Evolutionary conservation across 2,888 invertebrate genomes (phyloP).

Genomic region (Lithosia quadra): DNA sequence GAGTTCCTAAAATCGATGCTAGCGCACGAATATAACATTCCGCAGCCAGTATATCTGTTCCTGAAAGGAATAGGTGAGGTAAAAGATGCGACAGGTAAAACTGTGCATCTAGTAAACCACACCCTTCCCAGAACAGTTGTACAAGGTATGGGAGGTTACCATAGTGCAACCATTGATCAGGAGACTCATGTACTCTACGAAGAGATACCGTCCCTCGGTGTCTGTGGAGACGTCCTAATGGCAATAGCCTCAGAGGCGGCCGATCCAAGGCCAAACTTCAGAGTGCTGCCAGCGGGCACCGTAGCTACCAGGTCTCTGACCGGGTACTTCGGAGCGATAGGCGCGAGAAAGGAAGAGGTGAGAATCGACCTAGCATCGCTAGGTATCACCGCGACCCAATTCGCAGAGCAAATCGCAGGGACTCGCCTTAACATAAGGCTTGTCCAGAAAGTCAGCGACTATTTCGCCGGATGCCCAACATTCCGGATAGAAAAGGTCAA

Average conservation of each 20-base stretch:
- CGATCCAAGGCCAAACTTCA: slow-evolving; percentile 9
- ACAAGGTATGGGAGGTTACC: slow-evolving; percentile 10
- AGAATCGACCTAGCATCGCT: not conserved
- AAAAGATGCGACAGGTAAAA: slow-evolving; percentile 10
- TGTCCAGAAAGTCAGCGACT: not conserved
- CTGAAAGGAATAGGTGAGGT: slow-evolving; percentile 18
- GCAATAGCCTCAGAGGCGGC: slow-evolving; percentile 7
- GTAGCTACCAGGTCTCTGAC: not conserved
- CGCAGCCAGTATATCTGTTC: slow-evolving; percentile 11
- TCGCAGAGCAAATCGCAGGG: not conserved
- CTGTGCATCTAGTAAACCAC: not conserved
- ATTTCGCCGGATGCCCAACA: slow-evolving; percentile 1
- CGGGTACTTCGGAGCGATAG: slow-evolving; percentile 10
- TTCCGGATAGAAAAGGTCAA: slow-evolving; percentile 13
- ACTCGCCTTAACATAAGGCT: not conserved
- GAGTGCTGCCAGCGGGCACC: not conserved
- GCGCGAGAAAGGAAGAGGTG: slow-evolving; percentile 6
- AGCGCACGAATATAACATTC: slow-evolving; percentile 5
- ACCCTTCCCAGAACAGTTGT: not conserved
- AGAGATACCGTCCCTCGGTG: slow-evolving; percentile 9
- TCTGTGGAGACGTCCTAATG: slow-evolving; percentile 12
- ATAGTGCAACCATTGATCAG: not conserved
- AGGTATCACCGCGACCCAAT: not conserved
- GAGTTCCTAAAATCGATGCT: slow-evolving; percentile 9
- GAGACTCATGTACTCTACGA: slow-evolving; percentile 10